Evolutionary conservation across 2,113 vertebrate genomes (phyloP).

Genomic region (Poeciliopsis prolifica): DNA sequence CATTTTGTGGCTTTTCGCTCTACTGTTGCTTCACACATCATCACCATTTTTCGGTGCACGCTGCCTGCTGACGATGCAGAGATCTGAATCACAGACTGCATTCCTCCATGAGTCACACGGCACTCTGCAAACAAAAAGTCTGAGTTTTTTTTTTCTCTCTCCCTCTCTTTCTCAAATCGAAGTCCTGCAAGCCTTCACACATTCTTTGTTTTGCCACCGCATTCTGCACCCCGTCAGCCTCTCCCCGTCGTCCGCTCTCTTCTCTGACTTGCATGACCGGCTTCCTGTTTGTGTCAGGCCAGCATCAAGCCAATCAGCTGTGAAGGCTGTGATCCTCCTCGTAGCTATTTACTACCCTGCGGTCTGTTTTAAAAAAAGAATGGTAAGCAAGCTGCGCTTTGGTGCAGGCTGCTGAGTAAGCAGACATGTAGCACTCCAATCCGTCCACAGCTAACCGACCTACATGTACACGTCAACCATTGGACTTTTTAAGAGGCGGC

Average conservation of each 20-base stretch:
- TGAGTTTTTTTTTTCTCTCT: neutral
- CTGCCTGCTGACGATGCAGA: constrained; percentile 63
- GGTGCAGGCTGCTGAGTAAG: constrained; percentile 76
- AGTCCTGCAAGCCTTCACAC: constrained; percentile 57
- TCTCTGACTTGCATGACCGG: constrained; percentile 64
- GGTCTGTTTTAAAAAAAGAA: constrained; percentile 79
- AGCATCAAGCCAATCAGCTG: constrained; percentile 82
- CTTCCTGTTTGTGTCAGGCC: constrained; percentile 84
- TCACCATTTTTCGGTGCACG: constrained; percentile 37
- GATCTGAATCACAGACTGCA: constrained; percentile 56
- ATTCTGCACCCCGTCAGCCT: constrained; percentile 41
- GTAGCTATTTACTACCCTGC: constrained; percentile 82
- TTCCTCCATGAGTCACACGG: constrained; percentile 65
- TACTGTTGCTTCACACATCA: constrained; percentile 40
- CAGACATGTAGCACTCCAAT: constrained; percentile 56
- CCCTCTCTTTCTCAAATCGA: constrained; percentile 11
- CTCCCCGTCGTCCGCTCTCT: constrained; percentile 36
- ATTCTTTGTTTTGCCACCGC: constrained; percentile 50
- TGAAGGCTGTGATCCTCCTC: constrained; percentile 79
- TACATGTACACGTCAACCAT: constrained; percentile 44
- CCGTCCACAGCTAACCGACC: constrained; percentile 61
- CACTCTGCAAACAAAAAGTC: constrained; percentile 41
- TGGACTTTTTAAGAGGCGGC: constrained; percentile 25
- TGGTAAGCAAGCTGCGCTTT: constrained; percentile 71
- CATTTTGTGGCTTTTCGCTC: constrained; percentile 13